A percentile compares a stretch with the other conserved stretches of the same genome.
These are phyloP conservation scores for Drosophila helvetica DNA, from an alignment of 2,888 invertebrate species.

Conservation along the genomic window DNA sequence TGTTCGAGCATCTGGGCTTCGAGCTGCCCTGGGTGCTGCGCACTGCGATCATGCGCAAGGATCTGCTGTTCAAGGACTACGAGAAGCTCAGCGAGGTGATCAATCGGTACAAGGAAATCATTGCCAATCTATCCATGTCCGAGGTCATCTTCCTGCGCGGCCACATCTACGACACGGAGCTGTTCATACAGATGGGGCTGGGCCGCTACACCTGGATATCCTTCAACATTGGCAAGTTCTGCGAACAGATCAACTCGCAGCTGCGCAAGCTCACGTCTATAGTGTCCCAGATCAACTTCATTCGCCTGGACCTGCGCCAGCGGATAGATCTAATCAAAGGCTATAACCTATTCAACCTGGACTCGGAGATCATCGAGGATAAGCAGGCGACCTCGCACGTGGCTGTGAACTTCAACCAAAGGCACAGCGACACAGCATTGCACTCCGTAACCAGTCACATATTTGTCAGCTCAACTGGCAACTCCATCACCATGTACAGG, in stretches of 20 bases:
- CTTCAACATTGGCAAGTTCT: conserved; percentile 91
- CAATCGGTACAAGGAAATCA: conserved; percentile 87
- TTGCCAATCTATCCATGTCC: conserved; percentile 88
- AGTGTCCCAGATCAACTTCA: conserved; percentile 88
- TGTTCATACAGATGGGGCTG: conserved; percentile 91
- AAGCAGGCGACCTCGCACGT: too few species aligned
- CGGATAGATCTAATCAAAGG: conserved; percentile 86
- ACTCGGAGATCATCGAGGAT: conserved; percentile 5
- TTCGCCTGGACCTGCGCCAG: conserved; percentile 86
- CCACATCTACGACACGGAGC: conserved; percentile 89
- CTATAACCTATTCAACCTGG: conserved; percentile 85
- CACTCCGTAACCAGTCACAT: background rate
- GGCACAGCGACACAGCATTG: background rate
- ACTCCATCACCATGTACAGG: conserved; percentile 40
- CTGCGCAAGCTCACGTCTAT: conserved; percentile 87
- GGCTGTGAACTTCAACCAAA: background rate
- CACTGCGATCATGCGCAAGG: conserved; percentile 85
- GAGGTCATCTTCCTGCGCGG: conserved; percentile 89
- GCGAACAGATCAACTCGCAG: conserved; percentile 86
- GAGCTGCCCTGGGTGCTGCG: conserved; percentile 85
- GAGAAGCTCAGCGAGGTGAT: conserved; percentile 87
- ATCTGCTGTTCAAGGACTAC: conserved; percentile 86
- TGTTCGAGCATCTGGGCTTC: conserved; percentile 89
- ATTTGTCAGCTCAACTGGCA: conserved; percentile 52
- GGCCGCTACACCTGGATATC: conserved; percentile 94